Conservation (phyloP, 2,888 invertebrate genomes). For the Nomada flava region DNA sequence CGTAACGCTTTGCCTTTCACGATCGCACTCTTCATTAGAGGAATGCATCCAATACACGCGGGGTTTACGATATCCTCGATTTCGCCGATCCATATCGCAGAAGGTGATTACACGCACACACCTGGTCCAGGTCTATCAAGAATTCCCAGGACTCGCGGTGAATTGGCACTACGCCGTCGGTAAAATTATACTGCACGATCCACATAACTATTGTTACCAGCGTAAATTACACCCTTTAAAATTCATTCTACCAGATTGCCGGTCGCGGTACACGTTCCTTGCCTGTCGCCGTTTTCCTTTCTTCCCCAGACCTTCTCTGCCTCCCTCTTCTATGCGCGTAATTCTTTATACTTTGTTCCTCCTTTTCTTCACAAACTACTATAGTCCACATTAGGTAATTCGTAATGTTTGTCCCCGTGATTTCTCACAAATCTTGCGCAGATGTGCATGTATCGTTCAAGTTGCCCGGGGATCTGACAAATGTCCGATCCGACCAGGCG, state of each 20-base stretch:
- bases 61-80: background rate
- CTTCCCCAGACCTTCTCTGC: slow-evolving; percentile 10
- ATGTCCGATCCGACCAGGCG: too few relatives aligned
- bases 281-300: slow-evolving; percentile 33
- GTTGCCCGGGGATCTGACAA: background rate
- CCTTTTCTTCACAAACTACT: background rate
- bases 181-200: slow-evolving; percentile 75
- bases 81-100: background rate
- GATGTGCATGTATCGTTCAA: background rate
- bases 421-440: too few relatives aligned
- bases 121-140: slow-evolving; percentile 14
- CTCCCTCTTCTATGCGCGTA: background rate
- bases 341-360: too few relatives aligned
- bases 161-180: slow-evolving; percentile 69
- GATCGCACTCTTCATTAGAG: too few relatives aligned
- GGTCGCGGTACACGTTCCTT: slow-evolving; percentile 53
- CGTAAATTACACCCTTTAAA: slow-evolving; percentile 77
- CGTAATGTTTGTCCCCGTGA: too few relatives aligned
- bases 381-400: too few relatives aligned
- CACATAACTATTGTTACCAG: slow-evolving; percentile 73
- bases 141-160: slow-evolving; percentile 75
- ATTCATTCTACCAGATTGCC: slow-evolving; percentile 74
- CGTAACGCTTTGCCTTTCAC: too few relatives aligned
- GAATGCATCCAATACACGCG: too few relatives aligned
- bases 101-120: background rate